Base-by-base conservation (phyloP, 2,113 vertebrate species). In the Nicator chloris region DNA sequence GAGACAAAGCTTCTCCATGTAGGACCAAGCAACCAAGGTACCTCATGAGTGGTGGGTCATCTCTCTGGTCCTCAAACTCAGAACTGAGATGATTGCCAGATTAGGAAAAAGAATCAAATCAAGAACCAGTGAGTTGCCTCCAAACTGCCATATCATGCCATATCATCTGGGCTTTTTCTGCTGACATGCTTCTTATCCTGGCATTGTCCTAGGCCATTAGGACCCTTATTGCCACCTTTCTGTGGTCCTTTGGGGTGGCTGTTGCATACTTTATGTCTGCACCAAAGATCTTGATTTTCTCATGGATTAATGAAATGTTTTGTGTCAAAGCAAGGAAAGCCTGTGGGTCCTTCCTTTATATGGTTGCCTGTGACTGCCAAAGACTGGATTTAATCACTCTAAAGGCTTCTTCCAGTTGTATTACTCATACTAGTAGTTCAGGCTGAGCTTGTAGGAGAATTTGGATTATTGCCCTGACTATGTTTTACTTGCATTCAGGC, bases 41-140 rank as follows among this genome's bases (percentile, higher is more conserved):
- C 19, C 22, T 76, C 0, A 0, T 47, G 33, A 54, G 35, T 64
- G 15, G 7, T 4, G 6, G 24, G 4, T 65, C 49, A 35, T 23
- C 18, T 51, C 18, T 35, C 10, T 68, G 44, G 8, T 56, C 44
- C 44, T 75, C 69, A 78, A 19, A 50, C 70, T 88, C 44, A 79
- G 57, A 90, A 64, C 27, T 60, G 49, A 82, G 44, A 39, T 35
- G 30, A 51, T 33, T 1, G 1, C 19, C 42, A 22, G 11, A 4
- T 70, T 45, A 57, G 47, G 84, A 91, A 75, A 6, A 44, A 64
- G 42, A 63, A 59, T 59, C 28, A 35, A 66, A 66, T 51, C 31
- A 71, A 70, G 33, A 79, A 47, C 8, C 24, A 59, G 9, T 9
- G 15, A 17, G 27, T 78, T 61, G 7, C 37, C 30, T 82, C 13